Evolutionary conservation across 2,113 vertebrate species (phyloP).

Genomic region (Tympanuchus pallidicinctus): DNA sequence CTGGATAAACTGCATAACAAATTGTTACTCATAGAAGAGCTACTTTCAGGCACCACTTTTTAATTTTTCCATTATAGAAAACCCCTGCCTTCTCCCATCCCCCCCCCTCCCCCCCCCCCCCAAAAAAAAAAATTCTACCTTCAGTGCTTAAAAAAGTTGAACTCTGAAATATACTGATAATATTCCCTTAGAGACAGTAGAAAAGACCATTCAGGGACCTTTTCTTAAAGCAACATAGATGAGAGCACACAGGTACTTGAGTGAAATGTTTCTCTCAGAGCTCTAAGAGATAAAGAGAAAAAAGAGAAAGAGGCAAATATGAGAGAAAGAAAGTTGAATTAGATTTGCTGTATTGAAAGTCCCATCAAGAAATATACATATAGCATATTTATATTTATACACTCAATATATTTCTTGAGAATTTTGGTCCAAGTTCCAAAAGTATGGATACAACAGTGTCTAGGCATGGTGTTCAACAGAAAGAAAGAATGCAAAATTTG

Average conservation of each 20-base stretch:
- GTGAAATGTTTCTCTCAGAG: background rate
- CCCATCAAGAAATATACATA: background rate
- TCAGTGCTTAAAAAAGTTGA: background rate
- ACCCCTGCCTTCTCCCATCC: too few species aligned
- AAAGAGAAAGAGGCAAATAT: background rate
- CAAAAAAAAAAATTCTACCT: background rate
- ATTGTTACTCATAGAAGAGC: background rate
- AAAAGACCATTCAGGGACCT: background rate
- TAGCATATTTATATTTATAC: background rate
- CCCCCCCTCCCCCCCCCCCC: too few species aligned
- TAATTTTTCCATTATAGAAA: background rate
- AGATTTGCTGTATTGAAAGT: background rate
- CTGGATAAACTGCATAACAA: background rate
- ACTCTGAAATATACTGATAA: background rate
- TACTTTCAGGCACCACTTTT: background rate
- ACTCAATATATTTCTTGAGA: background rate
- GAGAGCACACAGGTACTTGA: background rate
- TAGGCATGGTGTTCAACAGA: background rate
- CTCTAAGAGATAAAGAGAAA: background rate
- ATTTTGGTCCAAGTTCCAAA: background rate
- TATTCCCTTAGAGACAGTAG: background rate
- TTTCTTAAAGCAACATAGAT: background rate
- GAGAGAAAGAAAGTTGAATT: background rate
- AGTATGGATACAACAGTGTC: background rate
- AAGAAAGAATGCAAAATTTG: background rate